A percentile compares a stretch with the other conserved stretches of the same genome.
Conservation (phyloP, 2,888 invertebrate genomes). For the Cheilosia impressa region DNA sequence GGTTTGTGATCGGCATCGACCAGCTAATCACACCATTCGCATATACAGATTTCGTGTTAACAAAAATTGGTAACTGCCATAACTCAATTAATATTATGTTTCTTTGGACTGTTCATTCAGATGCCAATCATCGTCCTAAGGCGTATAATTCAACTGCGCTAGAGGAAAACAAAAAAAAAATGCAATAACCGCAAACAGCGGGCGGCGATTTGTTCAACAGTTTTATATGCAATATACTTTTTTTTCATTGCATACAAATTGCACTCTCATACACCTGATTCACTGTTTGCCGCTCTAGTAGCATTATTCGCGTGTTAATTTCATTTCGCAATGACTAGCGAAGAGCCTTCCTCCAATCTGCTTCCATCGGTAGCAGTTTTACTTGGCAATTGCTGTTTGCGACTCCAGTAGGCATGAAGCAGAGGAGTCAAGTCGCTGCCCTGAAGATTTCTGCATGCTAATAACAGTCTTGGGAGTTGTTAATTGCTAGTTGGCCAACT, state of each 20-base stretch:
- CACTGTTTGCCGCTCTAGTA: constrained; percentile 60
- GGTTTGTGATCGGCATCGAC: no score
- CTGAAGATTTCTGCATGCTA: constrained; percentile 56
- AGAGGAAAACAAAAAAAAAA: neutral
- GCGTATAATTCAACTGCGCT: constrained; percentile 49
- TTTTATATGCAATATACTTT: constrained; percentile 50
- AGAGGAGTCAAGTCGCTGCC: constrained; percentile 33
- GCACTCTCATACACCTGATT: constrained; percentile 34
- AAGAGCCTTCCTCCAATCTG: constrained; percentile 34
- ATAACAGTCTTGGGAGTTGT: constrained; percentile 63
- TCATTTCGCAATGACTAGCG: constrained; percentile 46
- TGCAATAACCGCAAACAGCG: constrained; percentile 15
- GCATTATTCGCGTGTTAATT: constrained; percentile 67
- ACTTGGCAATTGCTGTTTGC: constrained; percentile 55
- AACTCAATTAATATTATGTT: constrained; percentile 63
- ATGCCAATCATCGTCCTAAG: constrained; percentile 33
- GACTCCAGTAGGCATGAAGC: constrained; percentile 49
- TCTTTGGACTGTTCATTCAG: constrained; percentile 38
- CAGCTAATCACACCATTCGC: no score
- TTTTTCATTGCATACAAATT: constrained; percentile 56
- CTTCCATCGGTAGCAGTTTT: constrained; percentile 47
- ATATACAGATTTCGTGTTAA: neutral
- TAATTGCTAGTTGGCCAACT: constrained; percentile 65
- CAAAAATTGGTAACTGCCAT: constrained; percentile 47
- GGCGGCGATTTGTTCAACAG: constrained; percentile 70